Evolutionary conservation across 1,140 invertebrate genomes (phyloP).

Genomic region (Plutomurus gul): DNA sequence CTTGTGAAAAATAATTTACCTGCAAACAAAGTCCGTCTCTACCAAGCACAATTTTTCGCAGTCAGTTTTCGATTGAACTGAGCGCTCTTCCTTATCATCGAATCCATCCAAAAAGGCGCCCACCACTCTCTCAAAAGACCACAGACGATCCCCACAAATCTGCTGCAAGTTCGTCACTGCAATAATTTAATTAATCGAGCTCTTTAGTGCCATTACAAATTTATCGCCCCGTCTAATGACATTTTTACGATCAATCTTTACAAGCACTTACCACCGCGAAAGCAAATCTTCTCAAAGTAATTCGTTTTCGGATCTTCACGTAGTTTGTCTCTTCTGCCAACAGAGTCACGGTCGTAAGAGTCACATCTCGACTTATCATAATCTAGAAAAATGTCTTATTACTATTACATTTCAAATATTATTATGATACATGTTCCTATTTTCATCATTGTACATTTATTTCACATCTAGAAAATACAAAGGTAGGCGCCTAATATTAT

Average conservation of each 20-base stretch:
- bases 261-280: conserved; percentile 56
- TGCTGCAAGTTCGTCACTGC: conserved; percentile 57
- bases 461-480: background rate
- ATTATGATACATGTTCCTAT: background rate
- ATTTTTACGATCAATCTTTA: background rate
- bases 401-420: background rate
- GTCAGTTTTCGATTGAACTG: conserved; percentile 59
- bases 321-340: conserved; percentile 56
- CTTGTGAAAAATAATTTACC: conserved; percentile 50
- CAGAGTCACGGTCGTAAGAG: conserved; percentile 57
- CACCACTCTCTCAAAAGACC: conserved; percentile 62
- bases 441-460: background rate
- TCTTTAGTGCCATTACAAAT: background rate
- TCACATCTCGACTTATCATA: conserved; percentile 59
- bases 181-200: background rate
- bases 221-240: background rate
- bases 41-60: conserved; percentile 61
- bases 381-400: conserved; percentile 53
- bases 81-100: conserved; percentile 59
- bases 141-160: conserved; percentile 61
- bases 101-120: conserved; percentile 61
- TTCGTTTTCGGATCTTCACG: conserved; percentile 57
- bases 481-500: no score
- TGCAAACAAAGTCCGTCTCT: conserved; percentile 60
- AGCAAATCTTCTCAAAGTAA: conserved; percentile 61